Evolutionary conservation across 2,113 vertebrate genomes (phyloP), one percentile per base, ranked within the genome.

Genomic region (Phrynosoma blainvillii): DNA sequence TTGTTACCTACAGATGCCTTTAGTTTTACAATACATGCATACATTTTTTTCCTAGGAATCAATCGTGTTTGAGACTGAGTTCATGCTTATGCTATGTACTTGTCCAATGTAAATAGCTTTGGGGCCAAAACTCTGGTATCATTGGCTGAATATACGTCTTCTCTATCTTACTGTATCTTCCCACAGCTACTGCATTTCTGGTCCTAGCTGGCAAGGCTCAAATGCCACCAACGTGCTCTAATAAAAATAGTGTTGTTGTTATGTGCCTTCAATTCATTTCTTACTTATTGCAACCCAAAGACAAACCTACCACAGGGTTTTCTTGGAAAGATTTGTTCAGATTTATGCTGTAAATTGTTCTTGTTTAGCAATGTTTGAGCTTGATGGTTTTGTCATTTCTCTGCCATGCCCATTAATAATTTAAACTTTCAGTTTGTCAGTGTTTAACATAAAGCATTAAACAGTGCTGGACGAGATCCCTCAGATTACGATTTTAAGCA

Each of bases 311-410:
- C 47, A 47, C 4, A 47, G 2, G 47, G 47, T 47, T 47, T 47
- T 47, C 47, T 1, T 47, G 47, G 4, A 5, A 47, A 47, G 47
- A 47, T 47, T 47, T 47, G 47, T 47, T 47, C 47, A 47, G 47
- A 47, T 47, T 47, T 47, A 4, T 47, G 47, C 47, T 47, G 47
- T 4, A 47, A 47, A 47, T 47, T 47, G 47, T 47, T 47, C 47
- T 47, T 47, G 47, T 47, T 47, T 47, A 47, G 47, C 47, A 5
- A 47, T 47, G 7, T 47, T 47, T 47, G 47, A 7, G 75, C 88
- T 21, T 52, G 82, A 40, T 79, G 5, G 65, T 82, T 90, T 14
- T 88, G 81, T 3, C 20, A 75, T 84, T 87, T 59, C 11, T 79
- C 75, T 18, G 20, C 65, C 65, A 30, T 70, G 5, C 47, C 47